A percentile compares a stretch with the other conserved stretches of the same genome.
Conservation (phyloP, 2,113 vertebrate species). For the Phaethon lepturus region DNA sequence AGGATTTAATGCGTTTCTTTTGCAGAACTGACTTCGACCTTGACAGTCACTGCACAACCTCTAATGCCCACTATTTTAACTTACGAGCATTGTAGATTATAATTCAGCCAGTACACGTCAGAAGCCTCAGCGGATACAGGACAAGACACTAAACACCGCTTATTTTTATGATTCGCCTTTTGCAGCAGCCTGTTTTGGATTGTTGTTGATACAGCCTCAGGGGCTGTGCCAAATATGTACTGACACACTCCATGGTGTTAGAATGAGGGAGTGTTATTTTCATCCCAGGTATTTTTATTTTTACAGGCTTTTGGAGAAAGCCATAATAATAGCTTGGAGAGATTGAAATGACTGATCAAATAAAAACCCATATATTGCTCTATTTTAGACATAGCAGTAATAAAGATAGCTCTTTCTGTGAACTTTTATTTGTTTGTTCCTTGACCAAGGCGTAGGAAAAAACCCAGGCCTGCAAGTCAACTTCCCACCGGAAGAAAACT, state of each 20-base stretch:
- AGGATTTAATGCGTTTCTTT: background rate
- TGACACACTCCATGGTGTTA: background rate
- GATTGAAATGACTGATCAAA: background rate
- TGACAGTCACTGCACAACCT: background rate
- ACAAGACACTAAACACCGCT: background rate
- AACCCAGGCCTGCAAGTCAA: background rate
- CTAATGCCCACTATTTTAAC: background rate
- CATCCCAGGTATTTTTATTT: constrained; percentile 39
- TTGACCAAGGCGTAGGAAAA: background rate
- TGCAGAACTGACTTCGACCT: background rate
- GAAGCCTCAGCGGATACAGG: background rate
- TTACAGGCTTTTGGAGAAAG: constrained; percentile 39
- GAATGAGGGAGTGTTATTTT: constrained; percentile 41
- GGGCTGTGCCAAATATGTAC: constrained; percentile 24
- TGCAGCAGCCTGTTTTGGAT: background rate
- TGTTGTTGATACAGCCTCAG: constrained; percentile 7
- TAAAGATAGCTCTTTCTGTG: background rate
- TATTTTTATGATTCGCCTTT: background rate
- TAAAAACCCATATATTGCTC: background rate
- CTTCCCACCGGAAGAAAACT: background rate
- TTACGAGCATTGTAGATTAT: background rate
- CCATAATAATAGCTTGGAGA: background rate
- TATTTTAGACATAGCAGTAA: background rate
- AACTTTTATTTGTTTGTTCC: background rate
- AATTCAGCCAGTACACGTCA: background rate